Percentiles rank a stretch among this genome's conserved stretches.
Conservation (phyloP, 2,888 invertebrate genomes). For the Cheilosia variabilis region DNA sequence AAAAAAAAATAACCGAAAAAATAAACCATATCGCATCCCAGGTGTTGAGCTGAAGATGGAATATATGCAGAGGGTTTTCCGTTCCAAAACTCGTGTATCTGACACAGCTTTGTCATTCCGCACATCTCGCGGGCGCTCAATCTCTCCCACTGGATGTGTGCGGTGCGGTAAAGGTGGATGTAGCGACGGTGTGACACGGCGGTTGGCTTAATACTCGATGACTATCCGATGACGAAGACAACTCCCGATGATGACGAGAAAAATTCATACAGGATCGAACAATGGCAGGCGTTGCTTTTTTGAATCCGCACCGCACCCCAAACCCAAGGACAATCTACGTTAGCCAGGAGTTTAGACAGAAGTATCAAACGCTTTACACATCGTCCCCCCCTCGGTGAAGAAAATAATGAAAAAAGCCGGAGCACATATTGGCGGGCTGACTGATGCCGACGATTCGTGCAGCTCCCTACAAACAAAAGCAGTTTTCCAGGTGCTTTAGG, state of each 20-base stretch:
- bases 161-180: neutral
- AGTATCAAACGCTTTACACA: slow-evolving; percentile 7
- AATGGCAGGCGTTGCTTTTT: slow-evolving; percentile 29
- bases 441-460: too few relatives aligned
- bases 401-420: too few relatives aligned
- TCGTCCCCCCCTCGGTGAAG: too few relatives aligned
- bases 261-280: slow-evolving; percentile 49
- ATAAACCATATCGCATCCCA: slow-evolving; percentile 37
- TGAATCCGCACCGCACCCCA: neutral
- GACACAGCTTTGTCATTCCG: slow-evolving; percentile 38
- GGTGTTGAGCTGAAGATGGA: slow-evolving; percentile 43
- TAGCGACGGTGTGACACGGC: slow-evolving; percentile 11
- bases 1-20: neutral
- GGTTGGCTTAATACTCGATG: slow-evolving; percentile 31
- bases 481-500: too few relatives aligned
- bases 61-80: slow-evolving; percentile 18
- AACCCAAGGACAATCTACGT: slow-evolving; percentile 32
- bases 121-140: slow-evolving; percentile 30
- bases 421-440: too few relatives aligned
- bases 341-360: slow-evolving; percentile 18
- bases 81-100: slow-evolving; percentile 13
- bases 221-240: neutral
- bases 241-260: slow-evolving; percentile 23
- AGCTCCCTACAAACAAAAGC: too few relatives aligned
- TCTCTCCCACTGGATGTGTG: too few relatives aligned